phyloP scores from a whole-genome alignment of 1,140 invertebrate genomes.

The Megalopta genalis region DNA sequence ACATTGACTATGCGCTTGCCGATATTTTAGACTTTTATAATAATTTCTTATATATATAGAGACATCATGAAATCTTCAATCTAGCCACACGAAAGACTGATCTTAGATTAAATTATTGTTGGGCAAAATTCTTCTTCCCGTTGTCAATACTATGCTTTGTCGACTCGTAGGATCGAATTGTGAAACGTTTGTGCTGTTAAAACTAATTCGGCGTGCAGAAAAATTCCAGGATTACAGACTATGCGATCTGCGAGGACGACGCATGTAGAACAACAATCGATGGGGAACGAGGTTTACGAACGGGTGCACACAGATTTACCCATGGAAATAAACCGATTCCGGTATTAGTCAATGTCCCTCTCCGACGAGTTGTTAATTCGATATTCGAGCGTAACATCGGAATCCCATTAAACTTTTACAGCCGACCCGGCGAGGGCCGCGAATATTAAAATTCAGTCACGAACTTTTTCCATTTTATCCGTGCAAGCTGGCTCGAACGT shows the following conservation, averaged over 20 bases:
- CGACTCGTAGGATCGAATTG: too few species aligned
- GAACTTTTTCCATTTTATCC: background rate
- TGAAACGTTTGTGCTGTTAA: too few species aligned
- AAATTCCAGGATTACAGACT: background rate
- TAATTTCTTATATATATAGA: too few species aligned
- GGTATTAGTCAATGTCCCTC: slow-evolving; percentile 3
- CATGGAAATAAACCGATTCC: slow-evolving; percentile 30
- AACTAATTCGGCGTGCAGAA: background rate
- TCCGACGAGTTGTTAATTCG: slow-evolving; percentile 22
- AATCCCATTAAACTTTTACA: slow-evolving; percentile 24
- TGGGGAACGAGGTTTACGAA: slow-evolving; percentile 33
- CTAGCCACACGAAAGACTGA: too few species aligned
- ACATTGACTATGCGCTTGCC: slow-evolving; percentile 5
- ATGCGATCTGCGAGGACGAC: background rate
- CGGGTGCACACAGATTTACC: slow-evolving; percentile 10
- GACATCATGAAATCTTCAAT: too few species aligned
- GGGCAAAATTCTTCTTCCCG: too few species aligned
- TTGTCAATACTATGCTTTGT: too few species aligned
- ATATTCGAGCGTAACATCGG: slow-evolving; percentile 24
- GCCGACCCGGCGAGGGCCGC: background rate
- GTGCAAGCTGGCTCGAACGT: background rate
- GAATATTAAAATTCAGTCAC: background rate
- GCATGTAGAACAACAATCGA: slow-evolving; percentile 17
- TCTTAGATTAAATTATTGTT: too few species aligned
- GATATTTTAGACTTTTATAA: slow-evolving; percentile 1